Percentiles rank a stretch among this genome's conserved stretches.
Evolutionary conservation across 2,888 invertebrate species (phyloP).

Genomic region (Eristalis pertinax): DNA sequence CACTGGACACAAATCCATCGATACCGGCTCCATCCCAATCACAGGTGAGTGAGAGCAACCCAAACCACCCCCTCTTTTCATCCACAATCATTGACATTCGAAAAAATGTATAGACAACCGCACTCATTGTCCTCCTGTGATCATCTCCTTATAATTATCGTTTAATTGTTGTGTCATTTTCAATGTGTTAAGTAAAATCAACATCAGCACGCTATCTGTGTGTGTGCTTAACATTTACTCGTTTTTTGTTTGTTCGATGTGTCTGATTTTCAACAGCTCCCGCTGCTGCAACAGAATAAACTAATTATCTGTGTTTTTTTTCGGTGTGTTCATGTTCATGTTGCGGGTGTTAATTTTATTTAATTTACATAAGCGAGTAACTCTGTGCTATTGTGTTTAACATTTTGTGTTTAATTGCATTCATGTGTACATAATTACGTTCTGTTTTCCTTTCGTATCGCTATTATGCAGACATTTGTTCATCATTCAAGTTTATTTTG

Average conservation of each 20-base stretch:
- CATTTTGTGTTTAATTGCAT: constrained; percentile 31
- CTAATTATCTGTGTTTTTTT: background rate
- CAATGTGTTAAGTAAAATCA: constrained; percentile 70
- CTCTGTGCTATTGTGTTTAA: background rate
- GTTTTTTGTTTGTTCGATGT: constrained; percentile 28
- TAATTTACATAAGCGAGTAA: background rate
- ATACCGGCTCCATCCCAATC: constrained; percentile 77
- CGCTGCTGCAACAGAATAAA: background rate
- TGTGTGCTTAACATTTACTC: constrained; percentile 41
- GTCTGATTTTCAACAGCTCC: constrained; percentile 7
- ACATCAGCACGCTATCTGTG: constrained; percentile 36
- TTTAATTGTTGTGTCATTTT: constrained; percentile 71
- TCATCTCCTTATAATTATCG: constrained; percentile 76
- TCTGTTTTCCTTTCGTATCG: background rate
- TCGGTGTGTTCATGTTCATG: background rate
- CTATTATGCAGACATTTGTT: constrained; percentile 6
- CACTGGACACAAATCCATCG: constrained; percentile 85
- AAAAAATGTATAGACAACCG: background rate
- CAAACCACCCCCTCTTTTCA: background rate
- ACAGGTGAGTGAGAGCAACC: constrained; percentile 82
- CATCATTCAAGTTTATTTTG: constrained; percentile 7
- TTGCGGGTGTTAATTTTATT: constrained; percentile 17
- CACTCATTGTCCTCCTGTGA: constrained; percentile 73
- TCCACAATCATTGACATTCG: background rate
- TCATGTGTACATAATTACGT: constrained; percentile 24